A percentile compares a stretch with the other conserved stretches of the same genome.
Evolutionary conservation across 2,888 invertebrate genomes (phyloP).

Genomic region (Dicyrtomina minuta): DNA sequence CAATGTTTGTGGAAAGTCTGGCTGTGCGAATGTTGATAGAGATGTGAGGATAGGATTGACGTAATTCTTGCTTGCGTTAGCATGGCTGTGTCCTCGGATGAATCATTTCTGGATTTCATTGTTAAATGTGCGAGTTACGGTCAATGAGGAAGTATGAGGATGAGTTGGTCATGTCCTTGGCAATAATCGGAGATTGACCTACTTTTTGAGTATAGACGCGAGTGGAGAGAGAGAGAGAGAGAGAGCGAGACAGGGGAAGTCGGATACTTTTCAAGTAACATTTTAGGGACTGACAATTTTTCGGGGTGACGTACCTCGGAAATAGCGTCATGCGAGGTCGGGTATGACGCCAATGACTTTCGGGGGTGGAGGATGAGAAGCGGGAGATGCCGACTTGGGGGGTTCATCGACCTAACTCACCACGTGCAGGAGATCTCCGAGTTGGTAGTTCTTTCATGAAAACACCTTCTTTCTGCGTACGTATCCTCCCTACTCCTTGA

Average conservation of each 20-base stretch:
- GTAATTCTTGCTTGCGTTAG: neutral
- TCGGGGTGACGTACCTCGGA: constrained; percentile 47
- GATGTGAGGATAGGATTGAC: constrained; percentile 15
- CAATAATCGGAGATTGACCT: constrained; percentile 53
- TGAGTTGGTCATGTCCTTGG: constrained; percentile 49
- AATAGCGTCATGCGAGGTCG: constrained; percentile 52
- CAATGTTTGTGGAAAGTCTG: no score
- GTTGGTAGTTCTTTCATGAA: constrained; percentile 12
- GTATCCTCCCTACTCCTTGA: constrained; percentile 30
- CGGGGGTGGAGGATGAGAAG: constrained; percentile 42
- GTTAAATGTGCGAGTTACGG: constrained; percentile 19
- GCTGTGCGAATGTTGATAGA: neutral
- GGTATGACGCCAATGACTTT: constrained; percentile 50
- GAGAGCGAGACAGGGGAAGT: constrained; percentile 1
- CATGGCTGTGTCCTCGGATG: neutral
- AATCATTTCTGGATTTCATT: no score
- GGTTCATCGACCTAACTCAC: constrained; percentile 51
- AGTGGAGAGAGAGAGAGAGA: constrained; percentile 2
- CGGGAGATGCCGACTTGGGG: constrained; percentile 40
- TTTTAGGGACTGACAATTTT: constrained; percentile 34
- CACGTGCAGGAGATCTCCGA: constrained; percentile 37
- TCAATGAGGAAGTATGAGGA: constrained; percentile 31
- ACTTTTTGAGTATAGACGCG: constrained; percentile 37
- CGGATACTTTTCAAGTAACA: constrained; percentile 16
- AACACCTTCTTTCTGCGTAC: constrained; percentile 12